Evolutionary conservation across 2,888 invertebrate genomes (phyloP).

Genomic region (Ochropleura plecta): DNA sequence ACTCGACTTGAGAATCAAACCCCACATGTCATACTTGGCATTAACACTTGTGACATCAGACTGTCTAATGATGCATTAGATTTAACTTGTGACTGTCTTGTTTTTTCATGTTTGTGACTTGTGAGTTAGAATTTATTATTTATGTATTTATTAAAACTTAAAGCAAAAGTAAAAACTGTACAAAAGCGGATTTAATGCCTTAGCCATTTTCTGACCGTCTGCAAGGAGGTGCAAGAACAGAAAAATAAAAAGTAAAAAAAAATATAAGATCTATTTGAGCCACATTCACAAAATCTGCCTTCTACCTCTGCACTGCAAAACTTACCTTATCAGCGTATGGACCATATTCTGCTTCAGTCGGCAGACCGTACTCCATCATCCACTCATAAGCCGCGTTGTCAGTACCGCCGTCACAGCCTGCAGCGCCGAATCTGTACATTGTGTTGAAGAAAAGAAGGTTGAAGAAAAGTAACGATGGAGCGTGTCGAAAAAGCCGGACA

Average conservation of each 20-base stretch:
- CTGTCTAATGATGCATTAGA: background rate
- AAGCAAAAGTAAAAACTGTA: too few species aligned
- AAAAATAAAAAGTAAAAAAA: too few species aligned
- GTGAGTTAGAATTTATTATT: too few species aligned
- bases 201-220: too few species aligned
- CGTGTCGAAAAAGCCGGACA: background rate
- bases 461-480: background rate
- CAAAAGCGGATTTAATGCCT: too few species aligned
- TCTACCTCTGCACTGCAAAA: constrained; percentile 24
- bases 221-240: too few species aligned
- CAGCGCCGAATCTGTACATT: constrained; percentile 92
- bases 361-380: constrained; percentile 95
- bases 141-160: too few species aligned
- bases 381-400: constrained; percentile 97
- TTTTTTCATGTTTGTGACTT: too few species aligned
- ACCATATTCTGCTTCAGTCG: constrained; percentile 97
- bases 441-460: background rate
- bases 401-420: constrained; percentile 97
- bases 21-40: background rate
- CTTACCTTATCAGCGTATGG: constrained; percentile 94
- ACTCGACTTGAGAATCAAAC: background rate
- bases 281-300: constrained; percentile 1
- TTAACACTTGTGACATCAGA: background rate
- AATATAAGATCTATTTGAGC: background rate
- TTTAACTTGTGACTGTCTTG: background rate